These are phyloP conservation scores for Poeciliopsis occidentalis DNA, from an alignment of 2,113 vertebrate genomes.

Conservation along the genomic window DNA sequence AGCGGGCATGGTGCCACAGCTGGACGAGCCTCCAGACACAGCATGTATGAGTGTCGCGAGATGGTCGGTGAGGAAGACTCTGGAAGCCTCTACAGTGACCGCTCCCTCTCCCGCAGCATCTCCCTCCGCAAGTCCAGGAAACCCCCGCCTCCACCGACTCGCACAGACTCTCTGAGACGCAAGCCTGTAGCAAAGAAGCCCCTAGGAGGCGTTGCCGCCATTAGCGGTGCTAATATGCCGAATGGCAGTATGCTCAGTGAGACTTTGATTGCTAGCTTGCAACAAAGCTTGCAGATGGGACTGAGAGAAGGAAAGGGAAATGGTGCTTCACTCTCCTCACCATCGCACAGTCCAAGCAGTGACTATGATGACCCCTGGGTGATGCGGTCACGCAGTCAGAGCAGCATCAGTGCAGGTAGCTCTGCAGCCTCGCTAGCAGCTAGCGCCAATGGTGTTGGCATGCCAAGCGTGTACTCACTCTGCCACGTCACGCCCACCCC, in stretches of 20 bases:
- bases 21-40: slow-evolving; percentile 84
- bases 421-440: slow-evolving; percentile 84
- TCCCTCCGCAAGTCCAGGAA: slow-evolving; percentile 94
- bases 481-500: slow-evolving; percentile 90
- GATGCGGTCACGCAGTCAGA: slow-evolving; percentile 91
- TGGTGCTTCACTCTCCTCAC: slow-evolving; percentile 85
- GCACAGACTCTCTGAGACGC: slow-evolving; percentile 93
- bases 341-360: slow-evolving; percentile 93
- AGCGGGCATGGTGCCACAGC: slow-evolving; percentile 61
- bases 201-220: slow-evolving; percentile 49
- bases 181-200: slow-evolving; percentile 83
- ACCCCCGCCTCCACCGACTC: slow-evolving; percentile 89
- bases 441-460: slow-evolving; percentile 58
- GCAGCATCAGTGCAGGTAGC: slow-evolving; percentile 87
- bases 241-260: slow-evolving; percentile 87
- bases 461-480: slow-evolving; percentile 86
- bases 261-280: slow-evolving; percentile 89
- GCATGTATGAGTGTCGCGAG: slow-evolving; percentile 86
- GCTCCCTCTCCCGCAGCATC: slow-evolving; percentile 87
- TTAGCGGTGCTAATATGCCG: slow-evolving; percentile 36
- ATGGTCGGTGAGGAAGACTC: slow-evolving; percentile 78
- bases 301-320: slow-evolving; percentile 79
- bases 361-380: slow-evolving; percentile 96
- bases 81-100: slow-evolving; percentile 80
- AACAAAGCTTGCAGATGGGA: slow-evolving; percentile 90